These are phyloP conservation scores for Lagocephalus sceleratus DNA, from an alignment of 2,797 vertebrate genomes.

Conservation along the genomic window DNA sequence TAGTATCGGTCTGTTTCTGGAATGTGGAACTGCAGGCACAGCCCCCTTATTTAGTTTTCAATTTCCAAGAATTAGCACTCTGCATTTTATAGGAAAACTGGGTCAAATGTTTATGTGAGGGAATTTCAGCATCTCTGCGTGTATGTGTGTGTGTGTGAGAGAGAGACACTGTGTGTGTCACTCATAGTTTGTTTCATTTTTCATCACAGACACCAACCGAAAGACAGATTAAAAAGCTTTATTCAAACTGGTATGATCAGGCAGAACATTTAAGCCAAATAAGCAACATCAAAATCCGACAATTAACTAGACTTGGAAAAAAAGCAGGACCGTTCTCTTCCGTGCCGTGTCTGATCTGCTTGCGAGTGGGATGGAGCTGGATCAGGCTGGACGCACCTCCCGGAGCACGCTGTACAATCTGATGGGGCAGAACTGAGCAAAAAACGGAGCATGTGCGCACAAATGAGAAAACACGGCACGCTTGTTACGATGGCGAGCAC, in stretches of 20 bases:
- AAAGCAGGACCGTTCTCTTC: conserved; percentile 67
- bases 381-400: conserved; percentile 44
- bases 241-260: conserved; percentile 78
- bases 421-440: conserved; percentile 48
- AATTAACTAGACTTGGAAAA: conserved; percentile 60
- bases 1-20: conserved; percentile 56
- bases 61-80: conserved; percentile 67
- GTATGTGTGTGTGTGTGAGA: conserved; percentile 18
- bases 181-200: conserved; percentile 36
- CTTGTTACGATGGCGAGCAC: conserved; percentile 53
- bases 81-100: conserved; percentile 55
- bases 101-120: conserved; percentile 55
- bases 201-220: conserved; percentile 38
- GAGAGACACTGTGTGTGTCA: conserved; percentile 15
- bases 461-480: conserved; percentile 48
- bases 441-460: conserved; percentile 43
- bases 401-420: conserved; percentile 56
- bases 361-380: conserved; percentile 40
- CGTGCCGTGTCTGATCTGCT: conserved; percentile 54
- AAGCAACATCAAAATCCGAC: conserved; percentile 68
- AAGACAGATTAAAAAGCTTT: conserved; percentile 71
- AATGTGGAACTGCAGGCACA: conserved; percentile 48
- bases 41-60: conserved; percentile 60
- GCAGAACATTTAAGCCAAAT: conserved; percentile 72
- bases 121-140: conserved; percentile 54